These are phyloP conservation scores for Brachionichthys hirsutus DNA, from an alignment of 2,113 vertebrate genomes.

Conservation along the genomic window DNA sequence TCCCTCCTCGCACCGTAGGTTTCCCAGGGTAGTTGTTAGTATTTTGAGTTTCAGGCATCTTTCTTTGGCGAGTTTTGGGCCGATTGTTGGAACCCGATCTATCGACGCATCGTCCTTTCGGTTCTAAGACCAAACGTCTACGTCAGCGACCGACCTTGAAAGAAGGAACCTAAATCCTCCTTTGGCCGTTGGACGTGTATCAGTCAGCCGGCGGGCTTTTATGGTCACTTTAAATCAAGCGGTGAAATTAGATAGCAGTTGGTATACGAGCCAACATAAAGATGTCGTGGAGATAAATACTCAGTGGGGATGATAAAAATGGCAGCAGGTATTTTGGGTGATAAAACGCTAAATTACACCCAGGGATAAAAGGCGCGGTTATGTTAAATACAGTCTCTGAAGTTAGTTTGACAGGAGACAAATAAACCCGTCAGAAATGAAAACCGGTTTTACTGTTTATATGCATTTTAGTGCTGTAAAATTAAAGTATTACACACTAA, in stretches of 20 bases:
- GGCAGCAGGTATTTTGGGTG: background rate
- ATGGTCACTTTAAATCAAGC: slow-evolving; percentile 46
- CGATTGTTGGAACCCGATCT: too few relatives aligned
- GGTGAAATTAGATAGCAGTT: slow-evolving; percentile 26
- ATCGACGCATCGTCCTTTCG: too few relatives aligned
- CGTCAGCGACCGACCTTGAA: too few relatives aligned
- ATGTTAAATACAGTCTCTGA: too few relatives aligned
- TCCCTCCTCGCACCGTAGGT: background rate
- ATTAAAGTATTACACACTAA: too few relatives aligned
- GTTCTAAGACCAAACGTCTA: too few relatives aligned
- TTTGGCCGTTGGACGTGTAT: background rate
- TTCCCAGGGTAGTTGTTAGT: background rate
- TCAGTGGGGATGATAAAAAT: slow-evolving; percentile 2
- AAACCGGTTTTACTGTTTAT: too few relatives aligned
- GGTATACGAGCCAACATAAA: slow-evolving; percentile 36
- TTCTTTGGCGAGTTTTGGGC: too few relatives aligned
- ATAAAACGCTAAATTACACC: background rate
- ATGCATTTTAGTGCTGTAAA: too few relatives aligned
- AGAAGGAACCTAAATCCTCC: too few relatives aligned
- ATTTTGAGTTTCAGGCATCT: background rate
- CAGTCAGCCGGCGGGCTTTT: slow-evolving; percentile 15
- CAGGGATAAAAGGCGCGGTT: background rate
- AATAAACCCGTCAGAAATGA: too few relatives aligned
- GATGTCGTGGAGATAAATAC: slow-evolving; percentile 34
- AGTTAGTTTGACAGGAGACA: too few relatives aligned